Evolutionary conservation across 2,113 vertebrate species (phyloP), one percentile per base, ranked within the genome.

Genomic region (Cardinalis cardinalis): DNA sequence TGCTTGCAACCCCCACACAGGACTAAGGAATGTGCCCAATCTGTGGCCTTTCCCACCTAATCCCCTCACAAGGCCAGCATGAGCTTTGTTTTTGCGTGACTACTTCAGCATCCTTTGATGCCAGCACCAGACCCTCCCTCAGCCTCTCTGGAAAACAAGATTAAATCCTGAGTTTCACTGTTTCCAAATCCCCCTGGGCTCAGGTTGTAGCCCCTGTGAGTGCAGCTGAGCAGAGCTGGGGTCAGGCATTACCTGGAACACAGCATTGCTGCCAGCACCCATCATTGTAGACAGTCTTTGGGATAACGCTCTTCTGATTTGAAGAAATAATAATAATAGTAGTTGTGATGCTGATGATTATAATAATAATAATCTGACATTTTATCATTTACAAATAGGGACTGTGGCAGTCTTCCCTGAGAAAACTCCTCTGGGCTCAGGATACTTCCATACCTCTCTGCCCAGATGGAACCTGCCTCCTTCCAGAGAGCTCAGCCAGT

Each of bases 401-500:
- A 49, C 43, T 52, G 43, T 84, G 60, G 48, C 32, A 49, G 51
- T 41, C 7, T 56, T 68, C 38, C 43, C 7, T 44, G 7, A 18
- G 20, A 49, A 75, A 59, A 78, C 13, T n/a, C 46, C 25, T 55
- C 29, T 52, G 58, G 26, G 23, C 48, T 68, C 23, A n/a, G 53
- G 65, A 56, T 44, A 60, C 18, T 19, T 15, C 21, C 4, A 26
- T 12, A 46, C 8, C 32, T 78, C 61, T 6, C 48, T 81, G 40
- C 44, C 23, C 25, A 10, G 7, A 5, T 32, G 36, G 26, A 44
- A n/a, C 14, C 14, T 83, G 26, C 17, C 32, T 71, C 18, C 32
- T 32, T 36, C n/a, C 1, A 1, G 23, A n/a, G 10, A 24, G 9
- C 44, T 55, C 2, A 0, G 64, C 31, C 40, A 84, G 55, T 70